Evolutionary conservation across 2,888 invertebrate genomes (phyloP), one percentile per base, ranked within the genome.

Genomic region (Microctonus hyperodae): DNA sequence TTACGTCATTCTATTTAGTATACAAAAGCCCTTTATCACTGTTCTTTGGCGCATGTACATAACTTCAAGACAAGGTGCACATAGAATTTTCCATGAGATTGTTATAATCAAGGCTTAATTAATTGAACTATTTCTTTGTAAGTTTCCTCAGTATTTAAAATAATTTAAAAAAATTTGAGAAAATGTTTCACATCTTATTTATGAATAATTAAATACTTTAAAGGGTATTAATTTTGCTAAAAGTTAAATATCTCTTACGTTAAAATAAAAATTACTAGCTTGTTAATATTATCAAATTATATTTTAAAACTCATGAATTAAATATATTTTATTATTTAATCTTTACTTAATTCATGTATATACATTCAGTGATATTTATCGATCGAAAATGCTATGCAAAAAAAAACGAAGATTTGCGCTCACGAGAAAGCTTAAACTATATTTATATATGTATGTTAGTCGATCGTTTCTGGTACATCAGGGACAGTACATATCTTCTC

Each of bases 401-500:
- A 44, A 16, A 44, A 2, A n/a, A 44, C 50, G 23, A 25, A 57
- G 57, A 57, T 57, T 57, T 23, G 2, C 57, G 13, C 22, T 10
- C 3, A 33, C 1, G 5, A 37, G 33, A 25, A n/a, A 51, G 7
- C 31, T 20, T 16, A 10, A n/a, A 16, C 31, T 28, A 16, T 9
- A 16, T 1, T 25, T 16, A 31, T 25, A 35, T 23, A 22, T 16
- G 11, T 28, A 23, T 16, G 16, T 20, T 16, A 50, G 28, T 59
- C 44, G 40, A 20, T 50, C 16, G 51, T 63, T 23, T 23, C 37
- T 23, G 33, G 40, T 65, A 53, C 60, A 9, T 22, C 48, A 35
- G 50, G 50, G 35, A 44, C 62, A 57, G 59, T 65, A 63, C 65
- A 73, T 66, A 68, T 70, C 72, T 70, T 61, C 60, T 50, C 69